Percentiles rank a stretch among this genome's conserved stretches.
Evolutionary conservation across 2,888 invertebrate genomes (phyloP).

Genomic region (Caradrina kadenii): DNA sequence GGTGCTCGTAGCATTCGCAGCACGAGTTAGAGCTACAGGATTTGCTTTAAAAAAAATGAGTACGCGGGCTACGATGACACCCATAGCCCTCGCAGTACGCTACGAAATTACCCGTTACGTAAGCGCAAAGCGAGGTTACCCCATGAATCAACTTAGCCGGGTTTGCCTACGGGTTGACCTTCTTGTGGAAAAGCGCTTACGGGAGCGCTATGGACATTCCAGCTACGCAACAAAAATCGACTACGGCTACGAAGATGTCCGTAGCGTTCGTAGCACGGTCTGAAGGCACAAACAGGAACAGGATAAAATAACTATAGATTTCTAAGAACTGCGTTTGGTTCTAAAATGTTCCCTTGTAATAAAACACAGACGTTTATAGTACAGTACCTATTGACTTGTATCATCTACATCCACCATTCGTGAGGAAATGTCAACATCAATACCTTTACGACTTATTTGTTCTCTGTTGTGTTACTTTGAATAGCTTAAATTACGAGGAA

Average conservation of each 20-base stretch:
- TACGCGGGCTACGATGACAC: not conserved
- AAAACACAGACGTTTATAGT: not conserved
- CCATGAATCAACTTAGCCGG: no score
- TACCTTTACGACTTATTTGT: conserved; percentile 35
- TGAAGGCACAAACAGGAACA: not conserved
- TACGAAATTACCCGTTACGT: no score
- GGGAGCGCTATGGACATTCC: not conserved
- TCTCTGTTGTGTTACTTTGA: conserved; percentile 36
- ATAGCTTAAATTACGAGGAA: conserved; percentile 25
- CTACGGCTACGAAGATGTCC: not conserved
- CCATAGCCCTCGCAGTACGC: no score
- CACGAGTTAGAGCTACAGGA: not conserved
- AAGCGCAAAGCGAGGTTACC: no score
- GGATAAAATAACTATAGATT: not conserved
- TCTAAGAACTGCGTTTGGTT: not conserved
- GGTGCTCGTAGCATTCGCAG: not conserved
- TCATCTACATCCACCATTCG: not conserved
- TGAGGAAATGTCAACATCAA: conserved; percentile 27
- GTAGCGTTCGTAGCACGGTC: not conserved
- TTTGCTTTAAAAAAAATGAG: not conserved
- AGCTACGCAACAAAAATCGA: not conserved
- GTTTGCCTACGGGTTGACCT: no score
- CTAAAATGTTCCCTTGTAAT: conserved; percentile 42
- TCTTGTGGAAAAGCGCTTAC: not conserved
- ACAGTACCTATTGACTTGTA: not conserved